A percentile compares a stretch with the other conserved stretches of the same genome.
These are phyloP conservation scores for Marasmarcha lunaedactyla DNA, from an alignment of 2,888 invertebrate genomes.

Conservation along the genomic window DNA sequence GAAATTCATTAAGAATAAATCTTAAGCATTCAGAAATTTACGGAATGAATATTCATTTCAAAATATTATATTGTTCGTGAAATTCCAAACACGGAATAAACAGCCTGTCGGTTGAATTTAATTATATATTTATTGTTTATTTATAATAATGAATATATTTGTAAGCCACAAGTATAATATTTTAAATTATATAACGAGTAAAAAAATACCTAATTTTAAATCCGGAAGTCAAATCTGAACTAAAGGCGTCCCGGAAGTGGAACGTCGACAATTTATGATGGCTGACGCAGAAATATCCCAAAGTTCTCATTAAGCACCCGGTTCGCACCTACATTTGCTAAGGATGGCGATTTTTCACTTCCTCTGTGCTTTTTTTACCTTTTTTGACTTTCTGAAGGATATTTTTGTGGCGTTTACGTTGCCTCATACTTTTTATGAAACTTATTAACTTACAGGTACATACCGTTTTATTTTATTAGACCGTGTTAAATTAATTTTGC, in stretches of 20 bases:
- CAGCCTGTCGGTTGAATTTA: no score
- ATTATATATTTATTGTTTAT: background rate
- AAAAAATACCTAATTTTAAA: no score
- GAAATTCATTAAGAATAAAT: slow-evolving; percentile 5
- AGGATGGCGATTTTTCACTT: slow-evolving; percentile 38
- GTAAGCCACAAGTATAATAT: no score
- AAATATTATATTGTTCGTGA: slow-evolving; percentile 23
- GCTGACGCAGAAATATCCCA: slow-evolving; percentile 54
- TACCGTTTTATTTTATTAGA: no score
- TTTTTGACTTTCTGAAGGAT: no score
- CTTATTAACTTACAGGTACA: no score
- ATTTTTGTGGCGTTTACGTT: no score
- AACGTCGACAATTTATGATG: slow-evolving; percentile 62
- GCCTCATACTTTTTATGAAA: no score
- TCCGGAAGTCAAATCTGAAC: no score
- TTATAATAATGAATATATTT: background rate
- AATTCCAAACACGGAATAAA: slow-evolving; percentile 9
- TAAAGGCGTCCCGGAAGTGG: slow-evolving; percentile 6
- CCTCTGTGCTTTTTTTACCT: no score
- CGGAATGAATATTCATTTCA: slow-evolving; percentile 35
- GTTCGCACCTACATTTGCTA: slow-evolving; percentile 53
- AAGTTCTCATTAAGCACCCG: slow-evolving; percentile 58
- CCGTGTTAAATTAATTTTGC: no score
- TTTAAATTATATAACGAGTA: no score
- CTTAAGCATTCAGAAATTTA: slow-evolving; percentile 18